Conservation (phyloP, 2,797 vertebrate species). For the Taenioides sp. region DNA sequence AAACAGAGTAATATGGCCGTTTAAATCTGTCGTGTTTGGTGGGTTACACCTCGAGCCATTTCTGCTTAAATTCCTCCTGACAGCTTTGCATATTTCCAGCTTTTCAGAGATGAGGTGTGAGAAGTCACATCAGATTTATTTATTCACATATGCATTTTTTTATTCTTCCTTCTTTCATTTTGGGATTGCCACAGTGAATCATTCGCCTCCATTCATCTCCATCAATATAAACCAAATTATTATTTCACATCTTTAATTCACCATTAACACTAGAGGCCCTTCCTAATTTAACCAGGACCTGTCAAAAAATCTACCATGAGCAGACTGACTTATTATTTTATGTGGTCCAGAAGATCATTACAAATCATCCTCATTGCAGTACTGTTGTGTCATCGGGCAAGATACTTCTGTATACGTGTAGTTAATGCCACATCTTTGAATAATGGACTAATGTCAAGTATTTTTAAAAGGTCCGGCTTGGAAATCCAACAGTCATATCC, state of each 20-base stretch:
- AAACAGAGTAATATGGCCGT: no score
- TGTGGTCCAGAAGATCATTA: background rate
- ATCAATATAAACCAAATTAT: background rate
- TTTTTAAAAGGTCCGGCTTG: background rate
- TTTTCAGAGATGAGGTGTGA: constrained; percentile 2
- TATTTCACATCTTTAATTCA: constrained; percentile 9
- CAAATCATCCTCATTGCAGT: background rate
- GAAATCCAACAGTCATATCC: background rate
- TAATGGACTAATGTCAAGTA: background rate
- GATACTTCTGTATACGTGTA: background rate
- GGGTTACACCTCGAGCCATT: background rate
- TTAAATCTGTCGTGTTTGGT: background rate
- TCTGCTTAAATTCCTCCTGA: background rate
- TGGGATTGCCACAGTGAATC: background rate
- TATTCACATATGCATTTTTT: background rate
- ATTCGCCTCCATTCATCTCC: background rate
- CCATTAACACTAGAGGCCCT: background rate
- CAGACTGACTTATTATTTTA: background rate
- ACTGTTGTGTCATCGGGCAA: background rate
- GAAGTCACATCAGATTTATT: background rate
- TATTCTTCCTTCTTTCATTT: background rate
- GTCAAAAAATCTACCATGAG: background rate
- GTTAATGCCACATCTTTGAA: background rate
- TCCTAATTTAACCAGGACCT: background rate
- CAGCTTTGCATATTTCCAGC: background rate